Evolutionary conservation across 2,113 vertebrate species (phyloP), one percentile per base, ranked within the genome.

Genomic region (Calonectris borealis): DNA sequence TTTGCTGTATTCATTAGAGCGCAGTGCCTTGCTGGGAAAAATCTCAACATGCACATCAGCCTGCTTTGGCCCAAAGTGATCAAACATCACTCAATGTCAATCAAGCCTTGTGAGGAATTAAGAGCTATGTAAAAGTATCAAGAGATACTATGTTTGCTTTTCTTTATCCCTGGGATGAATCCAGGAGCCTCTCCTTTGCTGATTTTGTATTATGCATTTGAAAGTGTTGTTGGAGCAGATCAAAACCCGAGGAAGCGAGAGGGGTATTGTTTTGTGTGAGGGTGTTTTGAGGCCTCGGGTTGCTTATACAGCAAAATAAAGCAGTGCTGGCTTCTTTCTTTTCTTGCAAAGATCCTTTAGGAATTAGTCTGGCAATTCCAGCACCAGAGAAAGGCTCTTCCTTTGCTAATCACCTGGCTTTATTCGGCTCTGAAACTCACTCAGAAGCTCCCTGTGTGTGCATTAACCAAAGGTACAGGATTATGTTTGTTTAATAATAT

Each of bases 401-500:
- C 88, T 96, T 91, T 71, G 89, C 75, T 97, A 97, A 97, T 97
- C 96, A 95, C 83, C 91, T 96, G 93, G 85, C 87, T 97, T 96
- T 95, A 86, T 91, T 88, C 10, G 17, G 85, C 95, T 96, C 89
- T 95, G 91, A 93, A 96, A 90, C 94, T 82, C 88, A 92, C 96
- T 97, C 9, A 3, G 91, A 97, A 96, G 88, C 77, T 90, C 92
- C 96, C 89, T 18, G 71, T 60, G 86, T 55, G 66, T 95, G 91
- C 66, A 77, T 90, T 95, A 97, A 96, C 87, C 91, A 95, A 96
- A 98, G 94, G 97, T 97, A 90, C 69, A 69, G 87, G 88, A 97
- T 97, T 97, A 91, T 97, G 94, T 97, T 96, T 95, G 98, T 95
- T 98, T 98, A 98, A 98, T 98, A 98, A 98, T 95, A 97, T 55